Conservation (phyloP, 53 echinoderm and acorn worm species). For the Arbacia lixula region DNA sequence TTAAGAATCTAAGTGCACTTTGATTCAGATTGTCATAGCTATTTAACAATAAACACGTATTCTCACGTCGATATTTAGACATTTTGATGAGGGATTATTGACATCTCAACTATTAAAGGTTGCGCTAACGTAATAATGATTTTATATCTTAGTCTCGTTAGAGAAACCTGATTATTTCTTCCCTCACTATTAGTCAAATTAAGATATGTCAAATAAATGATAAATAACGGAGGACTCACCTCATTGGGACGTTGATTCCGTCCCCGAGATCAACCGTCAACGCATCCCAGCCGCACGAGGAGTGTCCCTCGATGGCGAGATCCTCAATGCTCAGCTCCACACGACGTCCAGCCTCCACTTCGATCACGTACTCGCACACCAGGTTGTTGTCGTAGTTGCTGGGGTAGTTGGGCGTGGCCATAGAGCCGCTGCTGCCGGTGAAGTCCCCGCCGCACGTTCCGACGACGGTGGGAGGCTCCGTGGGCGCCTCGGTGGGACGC, state of each 20-base stretch:
- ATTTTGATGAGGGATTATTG: no score
- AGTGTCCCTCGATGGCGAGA: neutral
- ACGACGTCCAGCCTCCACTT: conserved; percentile 31
- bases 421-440: neutral
- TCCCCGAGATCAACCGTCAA: conserved; percentile 13
- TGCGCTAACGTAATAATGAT: no score
- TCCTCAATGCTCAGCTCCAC: conserved; percentile 20
- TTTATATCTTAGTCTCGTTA: no score
- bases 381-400: conserved; percentile 24
- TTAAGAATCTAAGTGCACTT: no score
- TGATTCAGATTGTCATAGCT: no score
- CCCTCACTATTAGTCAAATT: no score
- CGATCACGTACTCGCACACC: conserved; percentile 20
- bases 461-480: neutral
- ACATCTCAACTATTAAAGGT: no score
- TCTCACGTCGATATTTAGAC: no score
- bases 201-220: no score
- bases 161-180: no score
- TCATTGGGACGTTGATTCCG: conserved; percentile 33
- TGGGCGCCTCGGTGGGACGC: neutral
- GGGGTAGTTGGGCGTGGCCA: conserved; percentile 47
- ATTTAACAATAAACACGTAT: no score
- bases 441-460: conserved; percentile 27
- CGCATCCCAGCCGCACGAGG: conserved; percentile 5
- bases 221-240: conserved; percentile 16